Evolutionary conservation across 2,888 invertebrate species (phyloP).

Genomic region (Dexiosoma caninum): DNA sequence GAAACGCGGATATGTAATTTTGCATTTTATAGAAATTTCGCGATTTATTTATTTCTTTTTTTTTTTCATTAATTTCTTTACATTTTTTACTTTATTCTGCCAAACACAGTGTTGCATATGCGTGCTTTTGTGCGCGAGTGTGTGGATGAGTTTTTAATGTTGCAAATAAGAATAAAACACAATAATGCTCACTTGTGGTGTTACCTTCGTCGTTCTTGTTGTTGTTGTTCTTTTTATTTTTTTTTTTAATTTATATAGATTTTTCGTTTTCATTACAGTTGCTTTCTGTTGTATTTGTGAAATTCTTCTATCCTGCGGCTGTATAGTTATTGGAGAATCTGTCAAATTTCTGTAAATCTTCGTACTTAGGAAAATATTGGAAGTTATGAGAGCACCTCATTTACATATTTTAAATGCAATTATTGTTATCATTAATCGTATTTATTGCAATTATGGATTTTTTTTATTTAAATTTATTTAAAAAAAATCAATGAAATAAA

Average conservation of each 20-base stretch:
- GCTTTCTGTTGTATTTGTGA: background rate
- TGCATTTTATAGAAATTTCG: constrained; percentile 73
- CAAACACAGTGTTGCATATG: constrained; percentile 7
- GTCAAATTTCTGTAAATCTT: background rate
- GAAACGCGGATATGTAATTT: constrained; percentile 74
- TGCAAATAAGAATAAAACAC: constrained; percentile 65
- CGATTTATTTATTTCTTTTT: constrained; percentile 69
- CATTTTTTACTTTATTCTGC: constrained; percentile 28
- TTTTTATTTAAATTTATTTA: too few relatives aligned
- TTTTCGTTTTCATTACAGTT: constrained; percentile 10
- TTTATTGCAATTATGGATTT: too few relatives aligned
- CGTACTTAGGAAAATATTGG: too few relatives aligned
- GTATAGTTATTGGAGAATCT: background rate
- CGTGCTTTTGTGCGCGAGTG: background rate
- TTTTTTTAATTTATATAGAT: constrained; percentile 1
- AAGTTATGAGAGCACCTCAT: too few relatives aligned
- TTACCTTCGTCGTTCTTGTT: too few relatives aligned
- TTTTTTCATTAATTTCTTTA: constrained; percentile 64
- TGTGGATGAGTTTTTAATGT: constrained; percentile 22
- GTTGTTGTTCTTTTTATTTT: too few relatives aligned
- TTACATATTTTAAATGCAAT: too few relatives aligned
- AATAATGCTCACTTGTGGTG: constrained; percentile 40
- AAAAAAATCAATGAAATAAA: too few relatives aligned
- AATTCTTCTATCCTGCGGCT: background rate
- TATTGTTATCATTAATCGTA: too few relatives aligned